phyloP scores from a whole-genome alignment of 2,113 vertebrate genomes.

The Etia nguti region DNA sequence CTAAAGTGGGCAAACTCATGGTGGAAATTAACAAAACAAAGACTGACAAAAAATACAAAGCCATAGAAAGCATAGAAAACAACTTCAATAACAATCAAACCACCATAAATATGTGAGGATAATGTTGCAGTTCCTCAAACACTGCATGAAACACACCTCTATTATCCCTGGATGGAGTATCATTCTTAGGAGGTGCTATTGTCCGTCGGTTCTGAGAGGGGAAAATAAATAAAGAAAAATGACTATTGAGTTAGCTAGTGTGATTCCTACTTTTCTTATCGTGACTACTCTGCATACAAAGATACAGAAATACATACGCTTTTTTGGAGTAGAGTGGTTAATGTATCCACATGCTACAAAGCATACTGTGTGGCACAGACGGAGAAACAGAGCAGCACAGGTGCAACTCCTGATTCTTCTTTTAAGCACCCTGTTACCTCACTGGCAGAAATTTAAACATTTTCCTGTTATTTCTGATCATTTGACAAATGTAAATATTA shows the following conservation, averaged over 20 bases:
- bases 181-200: constrained; percentile 82
- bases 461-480: not conserved
- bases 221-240: not conserved
- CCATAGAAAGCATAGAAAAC: not conserved
- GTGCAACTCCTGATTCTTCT: not conserved
- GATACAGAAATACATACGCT: not conserved
- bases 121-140: not conserved
- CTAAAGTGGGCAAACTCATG: not conserved
- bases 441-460: not conserved
- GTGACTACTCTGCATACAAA: not conserved
- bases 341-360: not conserved
- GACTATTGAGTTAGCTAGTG: not conserved
- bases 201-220: constrained; percentile 84
- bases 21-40: not conserved
- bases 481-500: not conserved
- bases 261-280: not conserved
- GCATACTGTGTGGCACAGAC: not conserved
- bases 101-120: not conserved
- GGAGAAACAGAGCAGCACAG: not conserved
- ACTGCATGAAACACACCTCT: constrained; percentile 78
- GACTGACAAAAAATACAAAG: not conserved
- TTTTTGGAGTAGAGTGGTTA: not conserved
- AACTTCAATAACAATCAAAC: not conserved
- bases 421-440: not conserved
- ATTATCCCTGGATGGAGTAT: constrained; percentile 85